These are phyloP conservation scores for Thaumetopoea pityocampa DNA, from an alignment of 1,140 invertebrate genomes.

Conservation along the genomic window DNA sequence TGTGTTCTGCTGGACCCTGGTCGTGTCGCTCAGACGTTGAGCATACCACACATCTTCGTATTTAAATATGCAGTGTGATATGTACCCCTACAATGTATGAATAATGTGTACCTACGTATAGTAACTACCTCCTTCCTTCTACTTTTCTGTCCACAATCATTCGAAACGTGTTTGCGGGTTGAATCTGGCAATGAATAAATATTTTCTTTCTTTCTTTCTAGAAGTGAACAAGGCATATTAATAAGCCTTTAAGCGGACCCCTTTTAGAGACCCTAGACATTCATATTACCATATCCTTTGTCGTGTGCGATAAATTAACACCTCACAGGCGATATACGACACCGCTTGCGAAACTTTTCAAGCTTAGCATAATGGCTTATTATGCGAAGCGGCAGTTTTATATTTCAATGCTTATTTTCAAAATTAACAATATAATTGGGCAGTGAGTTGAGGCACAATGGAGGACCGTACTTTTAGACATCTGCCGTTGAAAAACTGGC, in stretches of 20 bases:
- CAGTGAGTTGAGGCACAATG: slow-evolving; percentile 59
- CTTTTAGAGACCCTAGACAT: slow-evolving; percentile 6
- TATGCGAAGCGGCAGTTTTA: slow-evolving; percentile 59
- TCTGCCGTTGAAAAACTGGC: slow-evolving; percentile 70
- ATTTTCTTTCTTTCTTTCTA: no score
- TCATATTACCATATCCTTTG: slow-evolving; percentile 15
- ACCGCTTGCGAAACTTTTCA: slow-evolving; percentile 17
- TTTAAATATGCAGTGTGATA: no score
- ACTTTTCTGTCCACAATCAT: no score
- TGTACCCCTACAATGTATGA: no score
- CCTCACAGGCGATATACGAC: slow-evolving; percentile 15
- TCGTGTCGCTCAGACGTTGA: no score
- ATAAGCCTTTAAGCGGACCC: slow-evolving; percentile 4
- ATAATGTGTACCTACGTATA: no score
- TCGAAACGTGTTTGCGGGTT: no score
- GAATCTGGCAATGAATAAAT: no score
- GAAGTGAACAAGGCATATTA: slow-evolving; percentile 4
- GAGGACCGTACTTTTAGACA: slow-evolving; percentile 42
- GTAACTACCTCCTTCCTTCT: no score
- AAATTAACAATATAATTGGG: slow-evolving; percentile 75
- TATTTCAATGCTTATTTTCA: slow-evolving; percentile 70
- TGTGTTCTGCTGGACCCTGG: no score
- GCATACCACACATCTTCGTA: no score
- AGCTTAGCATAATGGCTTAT: slow-evolving; percentile 63
- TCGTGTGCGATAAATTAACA: slow-evolving; percentile 20